Percentiles rank a stretch among this genome's conserved stretches.
Conservation (phyloP, 2,888 invertebrate species). For the Merodon equestris region DNA sequence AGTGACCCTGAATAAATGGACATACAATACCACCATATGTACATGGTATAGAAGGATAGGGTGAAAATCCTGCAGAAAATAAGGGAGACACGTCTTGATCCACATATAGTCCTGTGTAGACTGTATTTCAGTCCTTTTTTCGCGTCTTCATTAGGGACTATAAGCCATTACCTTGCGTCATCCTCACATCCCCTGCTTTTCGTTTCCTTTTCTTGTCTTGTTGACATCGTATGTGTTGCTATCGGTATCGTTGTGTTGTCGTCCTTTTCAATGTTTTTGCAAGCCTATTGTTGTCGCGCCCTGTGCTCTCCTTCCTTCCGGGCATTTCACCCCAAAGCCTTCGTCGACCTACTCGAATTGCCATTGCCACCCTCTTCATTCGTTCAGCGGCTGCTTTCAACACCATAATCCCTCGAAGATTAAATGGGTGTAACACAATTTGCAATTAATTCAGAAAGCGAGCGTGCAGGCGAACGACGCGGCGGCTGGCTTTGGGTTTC, state of each 20-base stretch:
- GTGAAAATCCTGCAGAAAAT: constrained; percentile 5
- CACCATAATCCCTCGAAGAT: constrained; percentile 69
- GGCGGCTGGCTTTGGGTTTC: no score
- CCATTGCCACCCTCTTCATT: constrained; percentile 10
- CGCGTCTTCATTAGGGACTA: constrained; percentile 57
- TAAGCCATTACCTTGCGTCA: constrained; percentile 34
- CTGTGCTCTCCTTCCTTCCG: no score
- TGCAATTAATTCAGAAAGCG: constrained; percentile 67
- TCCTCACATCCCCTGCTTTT: constrained; percentile 8
- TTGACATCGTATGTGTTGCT: no score
- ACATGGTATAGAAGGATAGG: constrained; percentile 4
- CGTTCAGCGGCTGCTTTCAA: constrained; percentile 52
- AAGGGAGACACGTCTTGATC: no score
- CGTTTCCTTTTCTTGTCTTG: no score
- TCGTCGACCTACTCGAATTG: background rate
- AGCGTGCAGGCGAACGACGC: constrained; percentile 21
- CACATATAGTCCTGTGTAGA: no score
- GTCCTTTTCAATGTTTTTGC: constrained; percentile 48
- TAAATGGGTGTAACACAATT: constrained; percentile 70
- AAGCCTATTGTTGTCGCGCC: constrained; percentile 47
- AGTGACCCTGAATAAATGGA: constrained; percentile 53
- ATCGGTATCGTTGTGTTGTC: no score
- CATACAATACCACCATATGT: constrained; percentile 27
- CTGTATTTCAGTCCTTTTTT: constrained; percentile 28
- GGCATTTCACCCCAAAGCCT: background rate